Conservation (phyloP, 1,140 invertebrate species). For the Stegodyphus dumicola region DNA sequence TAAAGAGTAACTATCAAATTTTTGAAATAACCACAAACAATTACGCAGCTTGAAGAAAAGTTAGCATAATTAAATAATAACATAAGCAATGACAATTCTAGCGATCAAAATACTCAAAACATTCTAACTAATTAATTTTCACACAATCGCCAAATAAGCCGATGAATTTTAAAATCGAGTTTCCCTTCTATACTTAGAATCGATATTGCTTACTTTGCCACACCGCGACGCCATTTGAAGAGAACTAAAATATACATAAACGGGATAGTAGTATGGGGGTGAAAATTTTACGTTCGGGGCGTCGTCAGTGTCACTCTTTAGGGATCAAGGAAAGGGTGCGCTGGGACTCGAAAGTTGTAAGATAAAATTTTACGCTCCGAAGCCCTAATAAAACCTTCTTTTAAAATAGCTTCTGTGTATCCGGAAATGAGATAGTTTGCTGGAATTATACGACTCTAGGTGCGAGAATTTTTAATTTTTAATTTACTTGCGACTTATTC, state of each 20-base stretch:
- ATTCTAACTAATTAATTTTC: no score
- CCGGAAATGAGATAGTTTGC: neutral
- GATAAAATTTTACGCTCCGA: slow-evolving; percentile 48
- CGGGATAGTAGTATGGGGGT: slow-evolving; percentile 1
- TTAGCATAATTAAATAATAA: no score
- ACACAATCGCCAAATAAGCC: no score
- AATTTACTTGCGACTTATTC: neutral
- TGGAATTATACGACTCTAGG: neutral
- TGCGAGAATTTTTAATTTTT: slow-evolving; percentile 8
- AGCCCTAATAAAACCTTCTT: slow-evolving; percentile 15
- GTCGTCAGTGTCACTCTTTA: slow-evolving; percentile 21
- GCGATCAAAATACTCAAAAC: no score
- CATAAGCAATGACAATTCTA: no score
- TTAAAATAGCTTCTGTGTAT: slow-evolving; percentile 9
- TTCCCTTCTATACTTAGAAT: neutral
- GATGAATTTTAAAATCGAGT: no score
- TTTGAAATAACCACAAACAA: no score
- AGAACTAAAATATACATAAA: slow-evolving; percentile 47
- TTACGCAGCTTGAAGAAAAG: no score
- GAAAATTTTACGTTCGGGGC: slow-evolving; percentile 34
- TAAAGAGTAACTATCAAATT: no score
- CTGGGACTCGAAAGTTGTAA: neutral
- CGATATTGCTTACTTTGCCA: slow-evolving; percentile 28
- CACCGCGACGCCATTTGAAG: neutral
- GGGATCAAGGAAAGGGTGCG: neutral